Conservation (phyloP, 1,140 invertebrate species). For the Metopolophium dirhodum region DNA sequence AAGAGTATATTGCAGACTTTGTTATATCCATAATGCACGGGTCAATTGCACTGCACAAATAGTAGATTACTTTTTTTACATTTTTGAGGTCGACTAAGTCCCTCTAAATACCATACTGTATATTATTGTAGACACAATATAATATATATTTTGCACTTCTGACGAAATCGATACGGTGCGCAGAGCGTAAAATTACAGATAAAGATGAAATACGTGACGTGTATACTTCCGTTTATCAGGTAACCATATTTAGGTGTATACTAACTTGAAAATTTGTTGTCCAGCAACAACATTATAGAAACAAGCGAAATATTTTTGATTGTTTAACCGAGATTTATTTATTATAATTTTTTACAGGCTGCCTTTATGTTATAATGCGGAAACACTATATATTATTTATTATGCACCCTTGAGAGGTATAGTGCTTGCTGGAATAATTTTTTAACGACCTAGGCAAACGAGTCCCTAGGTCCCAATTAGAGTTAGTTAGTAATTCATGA, state of each 20-base stretch:
- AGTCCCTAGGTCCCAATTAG: neutral
- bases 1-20: neutral
- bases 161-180: neutral
- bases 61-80: neutral
- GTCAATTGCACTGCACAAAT: neutral
- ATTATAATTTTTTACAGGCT: neutral
- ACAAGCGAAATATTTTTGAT: too few relatives aligned
- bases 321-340: too few relatives aligned
- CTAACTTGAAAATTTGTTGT: too few relatives aligned
- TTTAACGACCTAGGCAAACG: constrained; percentile 5
- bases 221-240: neutral
- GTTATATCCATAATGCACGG: constrained; percentile 14
- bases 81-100: neutral
- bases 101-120: neutral
- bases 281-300: too few relatives aligned
- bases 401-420: neutral
- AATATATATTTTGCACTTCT: neutral
- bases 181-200: neutral
- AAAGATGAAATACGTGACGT: neutral
- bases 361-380: neutral
- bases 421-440: neutral
- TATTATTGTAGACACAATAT: neutral
- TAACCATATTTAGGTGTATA: neutral
- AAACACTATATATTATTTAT: neutral
- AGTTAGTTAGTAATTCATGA: constrained; percentile 18